Conservation (phyloP, 2,888 invertebrate genomes). For the Drosophila suboccidentalis region DNA sequence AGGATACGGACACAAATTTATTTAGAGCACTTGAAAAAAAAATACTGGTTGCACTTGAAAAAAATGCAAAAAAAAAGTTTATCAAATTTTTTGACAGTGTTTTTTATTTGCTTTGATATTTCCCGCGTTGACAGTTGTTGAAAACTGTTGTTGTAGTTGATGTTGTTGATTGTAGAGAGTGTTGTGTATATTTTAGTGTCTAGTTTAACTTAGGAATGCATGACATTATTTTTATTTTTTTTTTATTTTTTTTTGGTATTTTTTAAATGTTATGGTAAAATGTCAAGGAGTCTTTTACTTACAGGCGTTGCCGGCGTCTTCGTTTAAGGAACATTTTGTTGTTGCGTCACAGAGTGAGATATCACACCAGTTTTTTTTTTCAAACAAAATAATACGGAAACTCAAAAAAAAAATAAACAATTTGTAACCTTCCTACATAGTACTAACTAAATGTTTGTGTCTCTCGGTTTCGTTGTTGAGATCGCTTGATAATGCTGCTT, state of each 20-base stretch:
- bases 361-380: constrained; percentile 47
- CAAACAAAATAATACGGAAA: constrained; percentile 2
- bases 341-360: constrained; percentile 50
- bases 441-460: constrained; percentile 53
- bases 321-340: constrained; percentile 72
- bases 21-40: constrained; percentile 40
- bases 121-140: constrained; percentile 42
- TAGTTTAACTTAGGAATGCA: constrained; percentile 50
- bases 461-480: constrained; percentile 55
- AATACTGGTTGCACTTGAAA: constrained; percentile 38
- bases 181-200: constrained; percentile 38
- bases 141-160: constrained; percentile 17
- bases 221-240: constrained; percentile 31
- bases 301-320: constrained; percentile 73
- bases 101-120: neutral
- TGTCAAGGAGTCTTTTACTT: constrained; percentile 71
- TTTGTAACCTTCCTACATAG: constrained; percentile 54
- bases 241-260: constrained; percentile 8
- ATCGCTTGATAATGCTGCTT: constrained; percentile 56
- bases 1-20: constrained; percentile 20
- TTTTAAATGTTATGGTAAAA: constrained; percentile 23
- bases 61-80: constrained; percentile 26
- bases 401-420: constrained; percentile 30
- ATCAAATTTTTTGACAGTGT: constrained; percentile 2
- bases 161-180: constrained; percentile 36